Evolutionary conservation across 2,888 invertebrate species (phyloP).

Genomic region (Rhopalosiphum nymphaeae): DNA sequence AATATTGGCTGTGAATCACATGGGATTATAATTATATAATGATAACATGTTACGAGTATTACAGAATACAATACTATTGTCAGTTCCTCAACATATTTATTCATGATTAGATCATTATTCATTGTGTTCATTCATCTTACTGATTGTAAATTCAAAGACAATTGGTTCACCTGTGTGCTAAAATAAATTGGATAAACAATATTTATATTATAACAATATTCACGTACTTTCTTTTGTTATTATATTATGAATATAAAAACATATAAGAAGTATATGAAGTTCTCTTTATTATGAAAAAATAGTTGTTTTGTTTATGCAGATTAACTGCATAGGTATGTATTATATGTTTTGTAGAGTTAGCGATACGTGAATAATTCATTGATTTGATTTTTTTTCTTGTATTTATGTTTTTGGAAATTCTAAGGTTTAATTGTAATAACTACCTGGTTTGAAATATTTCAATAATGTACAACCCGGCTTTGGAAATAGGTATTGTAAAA

Average conservation of each 20-base stretch:
- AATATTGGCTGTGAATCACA: background rate
- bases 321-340: background rate
- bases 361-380: background rate
- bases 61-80: background rate
- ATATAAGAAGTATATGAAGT: background rate
- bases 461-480: background rate
- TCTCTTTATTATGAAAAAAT: background rate
- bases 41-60: background rate
- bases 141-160: background rate
- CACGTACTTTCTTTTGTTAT: background rate
- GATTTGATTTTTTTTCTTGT: background rate
- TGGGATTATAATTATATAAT: background rate
- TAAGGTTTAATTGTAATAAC: background rate
- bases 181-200: slow-evolving; percentile 9
- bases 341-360: background rate
- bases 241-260: background rate
- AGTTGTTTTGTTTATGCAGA: background rate
- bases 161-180: background rate
- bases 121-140: background rate
- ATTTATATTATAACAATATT: background rate
- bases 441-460: background rate
- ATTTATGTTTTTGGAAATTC: background rate
- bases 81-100: background rate
- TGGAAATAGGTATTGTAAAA: background rate
- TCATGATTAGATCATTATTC: background rate